These are phyloP conservation scores for Hypolimnas misippus DNA, from an alignment of 2,888 invertebrate species.

Conservation along the genomic window DNA sequence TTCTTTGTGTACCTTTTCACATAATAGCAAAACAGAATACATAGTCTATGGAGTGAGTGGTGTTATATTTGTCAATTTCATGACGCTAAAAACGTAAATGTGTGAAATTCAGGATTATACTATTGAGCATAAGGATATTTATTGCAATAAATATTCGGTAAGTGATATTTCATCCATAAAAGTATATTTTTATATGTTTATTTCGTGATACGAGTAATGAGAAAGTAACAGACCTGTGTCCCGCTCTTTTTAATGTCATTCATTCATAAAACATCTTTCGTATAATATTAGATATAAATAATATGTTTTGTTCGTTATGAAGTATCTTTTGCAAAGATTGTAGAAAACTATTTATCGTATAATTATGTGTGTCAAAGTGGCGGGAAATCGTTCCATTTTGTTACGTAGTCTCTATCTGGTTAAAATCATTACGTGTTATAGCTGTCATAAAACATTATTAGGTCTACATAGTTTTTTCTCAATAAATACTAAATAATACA, in stretches of 20 bases:
- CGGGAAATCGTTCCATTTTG: slow-evolving; percentile 60
- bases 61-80: slow-evolving; percentile 81
- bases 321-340: slow-evolving; percentile 14
- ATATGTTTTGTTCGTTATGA: background rate
- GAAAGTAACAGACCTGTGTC: slow-evolving; percentile 76
- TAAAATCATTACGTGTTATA: slow-evolving; percentile 33
- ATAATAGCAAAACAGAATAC: slow-evolving; percentile 80
- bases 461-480: background rate
- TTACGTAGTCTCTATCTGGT: slow-evolving; percentile 37
- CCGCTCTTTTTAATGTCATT: slow-evolving; percentile 82
- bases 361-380: slow-evolving; percentile 54
- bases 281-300: slow-evolving; percentile 23
- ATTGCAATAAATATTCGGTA: slow-evolving; percentile 87
- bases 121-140: slow-evolving; percentile 87
- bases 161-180: slow-evolving; percentile 65
- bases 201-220: slow-evolving; percentile 57
- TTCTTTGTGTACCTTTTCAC: slow-evolving; percentile 84
- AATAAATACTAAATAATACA: background rate
- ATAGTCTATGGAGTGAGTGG: slow-evolving; percentile 82
- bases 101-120: slow-evolving; percentile 89
- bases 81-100: slow-evolving; percentile 84
- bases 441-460: slow-evolving; percentile 13
- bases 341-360: slow-evolving; percentile 6
- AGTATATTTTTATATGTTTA: slow-evolving; percentile 43
- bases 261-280: slow-evolving; percentile 41